A percentile compares a stretch with the other conserved stretches of the same genome.
Conservation (phyloP, 23 tunicate genomes). For the Halocynthia aurantium region DNA sequence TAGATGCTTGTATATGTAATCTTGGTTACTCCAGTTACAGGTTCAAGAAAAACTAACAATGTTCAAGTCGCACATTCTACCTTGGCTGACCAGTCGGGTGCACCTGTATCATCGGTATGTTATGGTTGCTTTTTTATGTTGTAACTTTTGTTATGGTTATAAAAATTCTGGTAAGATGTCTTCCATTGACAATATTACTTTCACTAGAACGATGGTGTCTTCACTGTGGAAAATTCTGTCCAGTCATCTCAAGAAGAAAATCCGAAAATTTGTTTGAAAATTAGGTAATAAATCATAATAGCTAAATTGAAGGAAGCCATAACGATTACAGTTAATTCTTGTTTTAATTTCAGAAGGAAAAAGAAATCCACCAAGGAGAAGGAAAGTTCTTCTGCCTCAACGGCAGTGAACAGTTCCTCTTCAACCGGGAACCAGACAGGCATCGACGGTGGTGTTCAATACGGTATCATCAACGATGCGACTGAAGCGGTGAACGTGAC, state of each 20-base stretch:
- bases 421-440: slow-evolving; percentile 20
- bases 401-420: slow-evolving; percentile 23
- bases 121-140: not conserved
- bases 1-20: not conserved
- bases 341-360: not conserved
- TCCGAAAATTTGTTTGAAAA: slow-evolving; percentile 73
- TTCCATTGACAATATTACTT: too few relatives aligned
- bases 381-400: slow-evolving; percentile 11
- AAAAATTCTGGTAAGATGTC: too few relatives aligned
- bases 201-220: not conserved
- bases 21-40: not conserved
- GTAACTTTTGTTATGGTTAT: not conserved
- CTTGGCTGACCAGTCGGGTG: not conserved
- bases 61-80: slow-evolving; percentile 4
- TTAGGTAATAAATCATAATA: slow-evolving; percentile 28
- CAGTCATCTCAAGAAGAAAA: slow-evolving; percentile 47
- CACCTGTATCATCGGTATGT: slow-evolving; percentile 13
- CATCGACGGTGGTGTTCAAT: slow-evolving; percentile 28
- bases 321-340: not conserved
- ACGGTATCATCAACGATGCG: slow-evolving; percentile 49
- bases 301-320: not conserved
- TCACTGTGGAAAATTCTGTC: slow-evolving; percentile 9
- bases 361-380: not conserved
- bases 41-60: not conserved
- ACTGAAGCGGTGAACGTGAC: slow-evolving; percentile 22